Conservation (phyloP, 2,888 invertebrate species). For the Chrysolina oricalcia region DNA sequence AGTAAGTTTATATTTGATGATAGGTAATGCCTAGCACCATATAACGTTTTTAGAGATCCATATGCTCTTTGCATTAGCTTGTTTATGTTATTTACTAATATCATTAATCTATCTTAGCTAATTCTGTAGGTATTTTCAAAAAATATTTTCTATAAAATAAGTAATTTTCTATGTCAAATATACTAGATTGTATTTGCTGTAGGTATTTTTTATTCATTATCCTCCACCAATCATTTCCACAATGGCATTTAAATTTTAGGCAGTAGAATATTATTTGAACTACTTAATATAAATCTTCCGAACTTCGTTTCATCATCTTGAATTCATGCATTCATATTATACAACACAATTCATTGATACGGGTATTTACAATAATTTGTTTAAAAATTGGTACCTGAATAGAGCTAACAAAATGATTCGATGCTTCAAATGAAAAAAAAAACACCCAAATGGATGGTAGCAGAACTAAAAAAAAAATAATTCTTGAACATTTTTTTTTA, state of each 20-base stretch:
- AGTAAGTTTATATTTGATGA: too few relatives aligned
- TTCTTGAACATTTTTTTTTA: slow-evolving; percentile 38
- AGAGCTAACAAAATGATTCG: not conserved
- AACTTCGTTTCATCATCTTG: not conserved
- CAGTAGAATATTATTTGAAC: not conserved
- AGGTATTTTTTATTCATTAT: not conserved
- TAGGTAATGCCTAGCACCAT: too few relatives aligned
- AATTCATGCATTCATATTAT: not conserved
- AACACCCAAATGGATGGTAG: not conserved
- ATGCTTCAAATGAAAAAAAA: too few relatives aligned
- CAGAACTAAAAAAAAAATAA: not conserved
- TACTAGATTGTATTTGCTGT: not conserved
- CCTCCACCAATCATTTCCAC: not conserved
- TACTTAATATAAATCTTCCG: not conserved
- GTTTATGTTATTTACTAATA: too few relatives aligned
- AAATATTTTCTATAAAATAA: too few relatives aligned
- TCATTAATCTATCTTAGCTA: too few relatives aligned
- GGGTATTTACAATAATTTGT: not conserved
- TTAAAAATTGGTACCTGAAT: not conserved
- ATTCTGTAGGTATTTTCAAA: too few relatives aligned
- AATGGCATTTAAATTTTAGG: too few relatives aligned
- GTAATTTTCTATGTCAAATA: too few relatives aligned
- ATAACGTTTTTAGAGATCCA: too few relatives aligned
- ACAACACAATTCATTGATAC: not conserved
- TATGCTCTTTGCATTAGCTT: too few relatives aligned